A percentile compares a stretch with the other conserved stretches of the same genome.
Evolutionary conservation across 2,888 invertebrate species (phyloP).

Genomic region (Yponomeuta evonymella): DNA sequence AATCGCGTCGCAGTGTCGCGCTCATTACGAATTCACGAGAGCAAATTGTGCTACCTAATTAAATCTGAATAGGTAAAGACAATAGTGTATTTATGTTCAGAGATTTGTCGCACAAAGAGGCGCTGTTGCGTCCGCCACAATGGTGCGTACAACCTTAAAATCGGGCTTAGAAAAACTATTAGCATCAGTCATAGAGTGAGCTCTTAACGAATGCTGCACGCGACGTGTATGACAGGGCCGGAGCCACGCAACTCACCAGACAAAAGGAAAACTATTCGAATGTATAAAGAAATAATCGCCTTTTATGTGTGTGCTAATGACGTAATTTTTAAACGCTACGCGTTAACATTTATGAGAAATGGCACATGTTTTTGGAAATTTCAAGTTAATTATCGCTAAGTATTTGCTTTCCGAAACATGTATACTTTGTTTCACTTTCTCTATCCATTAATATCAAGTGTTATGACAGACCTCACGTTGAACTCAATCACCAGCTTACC

Average conservation of each 20-base stretch:
- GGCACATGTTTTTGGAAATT: slow-evolving; percentile 23
- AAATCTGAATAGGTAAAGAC: slow-evolving; percentile 64
- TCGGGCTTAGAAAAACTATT: slow-evolving; percentile 61
- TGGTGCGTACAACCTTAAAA: slow-evolving; percentile 51
- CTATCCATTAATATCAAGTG: too few relatives aligned
- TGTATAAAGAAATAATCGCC: slow-evolving; percentile 65
- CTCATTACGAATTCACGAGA: slow-evolving; percentile 70
- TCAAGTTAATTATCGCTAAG: neutral
- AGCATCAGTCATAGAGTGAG: slow-evolving; percentile 23
- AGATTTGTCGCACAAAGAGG: slow-evolving; percentile 69
- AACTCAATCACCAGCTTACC: neutral
- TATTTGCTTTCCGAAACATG: too few relatives aligned
- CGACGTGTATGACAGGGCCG: slow-evolving; percentile 18
- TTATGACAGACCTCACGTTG: neutral
- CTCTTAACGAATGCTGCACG: neutral
- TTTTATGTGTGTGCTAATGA: slow-evolving; percentile 60
- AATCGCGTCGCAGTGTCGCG: slow-evolving; percentile 43
- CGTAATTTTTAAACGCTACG: slow-evolving; percentile 32
- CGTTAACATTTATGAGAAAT: slow-evolving; percentile 40
- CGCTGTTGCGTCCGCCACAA: slow-evolving; percentile 64
- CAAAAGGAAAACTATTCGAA: slow-evolving; percentile 50
- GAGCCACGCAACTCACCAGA: slow-evolving; percentile 50
- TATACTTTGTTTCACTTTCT: too few relatives aligned
- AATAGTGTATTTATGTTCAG: slow-evolving; percentile 72
- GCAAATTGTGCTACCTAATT: slow-evolving; percentile 75